These are phyloP conservation scores for Euplagia quadripunctaria DNA, from an alignment of 2,888 invertebrate genomes.

Conservation along the genomic window DNA sequence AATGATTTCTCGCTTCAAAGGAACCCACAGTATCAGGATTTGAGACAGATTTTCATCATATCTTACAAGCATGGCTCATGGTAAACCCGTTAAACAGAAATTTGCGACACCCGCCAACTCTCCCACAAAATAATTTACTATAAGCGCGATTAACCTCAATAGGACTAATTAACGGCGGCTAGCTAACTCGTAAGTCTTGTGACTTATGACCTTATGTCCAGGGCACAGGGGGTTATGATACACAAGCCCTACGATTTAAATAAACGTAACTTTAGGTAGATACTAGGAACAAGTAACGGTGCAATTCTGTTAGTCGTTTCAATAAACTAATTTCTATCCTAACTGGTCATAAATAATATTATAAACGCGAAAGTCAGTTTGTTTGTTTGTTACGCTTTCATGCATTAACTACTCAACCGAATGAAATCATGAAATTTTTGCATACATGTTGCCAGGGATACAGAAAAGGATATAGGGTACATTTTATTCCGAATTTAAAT, in stretches of 20 bases:
- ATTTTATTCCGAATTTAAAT: too few relatives aligned
- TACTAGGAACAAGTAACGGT: neutral
- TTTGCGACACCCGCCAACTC: neutral
- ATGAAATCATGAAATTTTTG: too few relatives aligned
- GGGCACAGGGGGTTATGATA: neutral
- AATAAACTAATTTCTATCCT: neutral
- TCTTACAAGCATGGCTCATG: neutral
- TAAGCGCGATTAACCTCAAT: neutral
- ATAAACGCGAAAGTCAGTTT: too few relatives aligned
- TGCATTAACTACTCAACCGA: too few relatives aligned
- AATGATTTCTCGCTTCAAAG: too few relatives aligned
- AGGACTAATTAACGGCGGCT: slow-evolving; percentile 1
- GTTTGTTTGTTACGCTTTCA: too few relatives aligned
- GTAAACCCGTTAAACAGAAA: neutral
- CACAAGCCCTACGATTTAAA: neutral
- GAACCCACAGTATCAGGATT: neutral
- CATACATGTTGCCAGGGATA: too few relatives aligned
- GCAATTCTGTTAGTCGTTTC: neutral
- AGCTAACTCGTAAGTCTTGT: neutral
- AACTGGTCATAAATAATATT: neutral
- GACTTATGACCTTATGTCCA: neutral
- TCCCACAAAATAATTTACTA: neutral
- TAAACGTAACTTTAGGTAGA: neutral
- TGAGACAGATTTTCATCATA: neutral
- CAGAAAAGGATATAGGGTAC: too few relatives aligned